Base-by-base conservation (phyloP, 2,797 vertebrate species). In the Acestrorhynchus altus region DNA sequence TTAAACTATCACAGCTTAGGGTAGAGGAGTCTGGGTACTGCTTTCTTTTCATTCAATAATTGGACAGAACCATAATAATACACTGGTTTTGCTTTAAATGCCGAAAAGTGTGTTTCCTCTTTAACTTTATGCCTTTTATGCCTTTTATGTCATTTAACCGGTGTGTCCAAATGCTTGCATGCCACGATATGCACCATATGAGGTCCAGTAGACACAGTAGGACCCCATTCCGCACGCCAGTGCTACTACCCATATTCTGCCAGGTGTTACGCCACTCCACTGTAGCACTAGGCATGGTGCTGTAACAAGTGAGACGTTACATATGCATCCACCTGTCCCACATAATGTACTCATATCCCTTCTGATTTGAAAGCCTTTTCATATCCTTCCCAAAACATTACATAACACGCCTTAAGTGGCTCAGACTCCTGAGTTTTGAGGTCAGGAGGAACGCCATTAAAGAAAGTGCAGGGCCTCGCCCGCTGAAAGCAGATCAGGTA, bases 401-500 rank as follows among this genome's bases (percentile, higher is more conserved):
- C 64, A 71, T 68, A 85, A 83, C 47, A 35, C 60, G 28, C 16
- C 26, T 68, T 79, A 57, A 57, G 31, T 46, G 52, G 31, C 31
- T 35, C 31, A 35, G 31, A 35, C 47, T 69, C 65, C 49, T 47
- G 72, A 26, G 59, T 83, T 83, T 83, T 72, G 82, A 61, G 82
- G 82, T 80, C 72, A 44, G 51, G 56, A 78, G 69, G 59, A 79
- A 75, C 44, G 7, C 71, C 65, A 52, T 49, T 54, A 72, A 81
- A 80, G 78, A 63, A 73, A 60, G 59, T 47, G 44, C 24, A 49
- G 72, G 75, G 69, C 76, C 72, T 74, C 56, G 60, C 42, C 74
- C 77, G 65, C 67, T 77, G 73, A 77, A 75, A 83, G 47, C 54
- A 72, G 42, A 77, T 83, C 80, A 80, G 82, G 82, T 82, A 67